A percentile compares a stretch with the other conserved stretches of the same genome.
Evolutionary conservation across 2,797 vertebrate species (phyloP).

Genomic region (Steatocranus sp.): DNA sequence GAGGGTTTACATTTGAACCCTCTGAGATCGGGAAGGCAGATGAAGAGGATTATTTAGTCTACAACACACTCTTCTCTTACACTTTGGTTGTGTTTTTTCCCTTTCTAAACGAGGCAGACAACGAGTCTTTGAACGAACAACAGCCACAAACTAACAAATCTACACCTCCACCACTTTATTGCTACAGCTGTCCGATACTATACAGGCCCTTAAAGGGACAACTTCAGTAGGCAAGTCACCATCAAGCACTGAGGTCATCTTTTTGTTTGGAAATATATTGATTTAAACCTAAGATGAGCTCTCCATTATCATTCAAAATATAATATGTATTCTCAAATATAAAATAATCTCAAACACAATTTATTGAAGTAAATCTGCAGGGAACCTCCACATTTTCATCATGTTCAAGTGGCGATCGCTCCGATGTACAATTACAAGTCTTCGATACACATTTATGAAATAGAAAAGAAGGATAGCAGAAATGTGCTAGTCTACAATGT

Average conservation of each 20-base stretch:
- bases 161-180: conserved; percentile 42
- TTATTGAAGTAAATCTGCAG: conserved; percentile 50
- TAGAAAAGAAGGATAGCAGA: background rate
- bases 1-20: conserved; percentile 8
- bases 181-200: conserved; percentile 43
- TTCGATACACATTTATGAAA: background rate
- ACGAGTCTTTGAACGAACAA: conserved; percentile 19
- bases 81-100: conserved; percentile 60
- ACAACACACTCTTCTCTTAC: conserved; percentile 40
- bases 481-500: too few relatives aligned
- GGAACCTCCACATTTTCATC: conserved; percentile 14
- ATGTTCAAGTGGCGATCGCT: background rate
- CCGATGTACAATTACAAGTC: background rate
- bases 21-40: conserved; percentile 35
- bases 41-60: conserved; percentile 34
- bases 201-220: conserved; percentile 6
- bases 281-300: conserved; percentile 37
- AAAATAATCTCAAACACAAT: conserved; percentile 61
- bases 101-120: conserved; percentile 35
- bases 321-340: conserved; percentile 50
- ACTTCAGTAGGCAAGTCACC: conserved; percentile 14
- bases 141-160: conserved; percentile 12
- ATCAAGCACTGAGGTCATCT: conserved; percentile 41
- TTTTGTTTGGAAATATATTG: conserved; percentile 48
- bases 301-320: conserved; percentile 57